Evolutionary conservation across 2,797 vertebrate genomes (phyloP), one percentile per base, ranked within the genome.

Genomic region (Oreonectes daqikongensis): DNA sequence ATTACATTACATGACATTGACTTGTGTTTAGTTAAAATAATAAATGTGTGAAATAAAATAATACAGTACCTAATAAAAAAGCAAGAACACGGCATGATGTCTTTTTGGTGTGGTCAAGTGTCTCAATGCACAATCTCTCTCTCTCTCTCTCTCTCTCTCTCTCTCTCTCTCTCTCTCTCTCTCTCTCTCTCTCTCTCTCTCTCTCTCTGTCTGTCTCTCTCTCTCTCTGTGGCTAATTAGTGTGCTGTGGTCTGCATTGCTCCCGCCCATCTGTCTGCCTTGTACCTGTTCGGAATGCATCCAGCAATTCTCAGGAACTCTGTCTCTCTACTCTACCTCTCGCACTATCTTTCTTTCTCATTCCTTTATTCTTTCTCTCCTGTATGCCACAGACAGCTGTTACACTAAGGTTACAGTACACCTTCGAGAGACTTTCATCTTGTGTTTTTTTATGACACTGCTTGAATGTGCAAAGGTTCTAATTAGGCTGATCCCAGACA

Each of bases 381-480:
- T 86, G 86, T 24, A 55, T 83, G 82, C 89, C 82, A 83, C 86
- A 92, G 92, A 95, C 94, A 95, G 94, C 94, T 89, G 91, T 92
- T 93, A 92, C 89, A 91, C 91, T 90, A 93, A 93, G 95, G 94
- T 93, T 90, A 90, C 92, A 87, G 93, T 92, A 91, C 95, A 93
- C 94, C 94, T 94, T 94, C 83, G 82, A 89, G 86, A 91, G 89
- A 92, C 95, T 96, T 97, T 97, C 95, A 97, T 97, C 94, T 96
- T 90, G 86, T 92, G 86, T 92, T 94, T 94, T 98, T 97, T 64
- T 97, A 97, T 96, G 96, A 94, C 90, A 93, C 94, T 95, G 90
- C 89, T 94, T 93, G 94, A 96, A 95, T 92, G 95, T 95, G 95
- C 95, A 90, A 95, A 95, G 95, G 95, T 96, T 97, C 96, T 97